Conservation (phyloP, 2,113 vertebrate genomes). For the Pygoscelis antarcticus region DNA sequence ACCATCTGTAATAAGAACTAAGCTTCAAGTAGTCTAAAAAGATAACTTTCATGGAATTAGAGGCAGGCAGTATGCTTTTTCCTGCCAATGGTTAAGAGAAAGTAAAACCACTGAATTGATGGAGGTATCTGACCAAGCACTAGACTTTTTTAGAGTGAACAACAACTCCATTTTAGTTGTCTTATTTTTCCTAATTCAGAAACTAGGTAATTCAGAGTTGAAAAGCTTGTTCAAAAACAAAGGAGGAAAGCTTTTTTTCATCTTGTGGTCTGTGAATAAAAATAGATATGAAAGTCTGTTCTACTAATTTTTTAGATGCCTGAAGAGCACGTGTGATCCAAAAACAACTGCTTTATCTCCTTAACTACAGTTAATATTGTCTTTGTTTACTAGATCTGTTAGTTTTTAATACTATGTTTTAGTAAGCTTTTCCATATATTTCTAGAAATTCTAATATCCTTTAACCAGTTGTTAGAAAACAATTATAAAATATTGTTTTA, state of each 20-base stretch:
- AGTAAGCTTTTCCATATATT: not conserved
- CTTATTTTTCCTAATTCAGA: not conserved
- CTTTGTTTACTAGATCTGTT: conserved; percentile 17
- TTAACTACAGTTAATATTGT: not conserved
- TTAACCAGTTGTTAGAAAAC: not conserved
- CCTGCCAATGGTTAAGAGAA: not conserved
- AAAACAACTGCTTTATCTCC: conserved; percentile 17
- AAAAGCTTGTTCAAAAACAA: not conserved
- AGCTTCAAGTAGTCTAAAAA: not conserved
- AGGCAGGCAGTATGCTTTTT: not conserved
- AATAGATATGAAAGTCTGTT: conserved; percentile 27
- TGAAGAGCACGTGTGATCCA: not conserved
- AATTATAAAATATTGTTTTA: not conserved
- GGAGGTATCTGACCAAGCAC: not conserved
- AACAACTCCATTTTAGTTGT: not conserved
- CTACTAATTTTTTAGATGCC: conserved; percentile 2
- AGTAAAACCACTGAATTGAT: not conserved
- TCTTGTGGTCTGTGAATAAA: conserved; percentile 14
- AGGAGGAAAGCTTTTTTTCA: not conserved
- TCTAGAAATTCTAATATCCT: not conserved
- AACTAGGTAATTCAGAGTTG: not conserved
- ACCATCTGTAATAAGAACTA: not conserved
- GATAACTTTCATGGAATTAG: not conserved
- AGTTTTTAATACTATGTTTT: not conserved
- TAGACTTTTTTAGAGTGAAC: not conserved